A percentile compares a stretch with the other conserved stretches of the same genome.
phyloP scores from a whole-genome alignment of 2,888 invertebrate genomes.

The Drosophila seclusa region DNA sequence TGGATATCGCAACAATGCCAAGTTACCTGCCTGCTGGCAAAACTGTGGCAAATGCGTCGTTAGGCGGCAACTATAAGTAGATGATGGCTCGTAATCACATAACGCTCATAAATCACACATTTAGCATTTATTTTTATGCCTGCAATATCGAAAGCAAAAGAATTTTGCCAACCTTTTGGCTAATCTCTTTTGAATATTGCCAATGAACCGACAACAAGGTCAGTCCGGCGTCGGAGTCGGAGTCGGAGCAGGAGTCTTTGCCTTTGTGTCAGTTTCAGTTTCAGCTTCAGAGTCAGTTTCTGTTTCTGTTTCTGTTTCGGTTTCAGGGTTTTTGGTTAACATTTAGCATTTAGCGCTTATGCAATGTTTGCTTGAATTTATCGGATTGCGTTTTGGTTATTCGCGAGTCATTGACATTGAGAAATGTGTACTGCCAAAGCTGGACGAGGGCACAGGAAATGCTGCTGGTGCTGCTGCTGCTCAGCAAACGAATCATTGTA shows the following conservation, averaged over 20 bases:
- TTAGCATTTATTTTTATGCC: slow-evolving; percentile 40
- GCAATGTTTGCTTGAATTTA: slow-evolving; percentile 35
- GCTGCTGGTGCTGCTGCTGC: slow-evolving; percentile 17
- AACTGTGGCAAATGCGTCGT: slow-evolving; percentile 25
- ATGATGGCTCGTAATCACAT: slow-evolving; percentile 55
- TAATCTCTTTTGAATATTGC: slow-evolving; percentile 68
- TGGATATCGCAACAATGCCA: slow-evolving; percentile 5
- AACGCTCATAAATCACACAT: slow-evolving; percentile 61
- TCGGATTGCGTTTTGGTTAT: slow-evolving; percentile 7
- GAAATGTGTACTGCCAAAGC: slow-evolving; percentile 3
- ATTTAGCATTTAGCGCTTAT: slow-evolving; percentile 40
- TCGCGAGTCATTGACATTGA: slow-evolving; percentile 51
- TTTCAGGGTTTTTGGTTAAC: slow-evolving; percentile 11
- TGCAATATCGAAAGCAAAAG: slow-evolving; percentile 36
- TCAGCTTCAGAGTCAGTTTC: slow-evolving; percentile 5
- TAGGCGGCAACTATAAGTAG: slow-evolving; percentile 18
- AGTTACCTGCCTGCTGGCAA: slow-evolving; percentile 16
- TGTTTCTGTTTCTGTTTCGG: slow-evolving; percentile 1
- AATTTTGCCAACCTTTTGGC: slow-evolving; percentile 57
- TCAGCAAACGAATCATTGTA: slow-evolving; percentile 22
- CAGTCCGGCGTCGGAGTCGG: slow-evolving; percentile 11
- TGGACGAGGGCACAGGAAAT: slow-evolving; percentile 51
- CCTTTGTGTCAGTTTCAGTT: slow-evolving; percentile 14
- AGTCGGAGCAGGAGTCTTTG: slow-evolving; percentile 8
- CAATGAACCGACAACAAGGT: slow-evolving; percentile 72